These are phyloP conservation scores for Cephalopholis sonnerati DNA, from an alignment of 2,113 vertebrate species.

Conservation along the genomic window DNA sequence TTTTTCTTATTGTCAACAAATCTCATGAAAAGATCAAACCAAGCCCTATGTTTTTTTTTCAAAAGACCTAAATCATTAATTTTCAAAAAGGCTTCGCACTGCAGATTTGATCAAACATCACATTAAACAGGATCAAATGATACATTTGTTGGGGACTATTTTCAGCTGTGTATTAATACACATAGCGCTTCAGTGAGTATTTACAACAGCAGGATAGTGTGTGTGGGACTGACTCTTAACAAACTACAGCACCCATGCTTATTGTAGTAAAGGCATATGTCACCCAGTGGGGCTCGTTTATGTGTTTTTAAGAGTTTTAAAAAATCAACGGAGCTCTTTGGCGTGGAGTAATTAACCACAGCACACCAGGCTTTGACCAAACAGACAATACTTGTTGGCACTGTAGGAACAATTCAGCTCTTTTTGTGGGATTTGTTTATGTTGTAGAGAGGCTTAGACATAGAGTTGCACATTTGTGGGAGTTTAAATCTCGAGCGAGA, in stretches of 20 bases:
- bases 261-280: neutral
- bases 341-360: neutral
- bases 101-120: conserved; percentile 11
- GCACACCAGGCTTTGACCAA: neutral
- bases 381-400: too few relatives aligned
- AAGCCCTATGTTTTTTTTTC: neutral
- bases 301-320: neutral
- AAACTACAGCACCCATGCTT: neutral
- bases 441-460: too few relatives aligned
- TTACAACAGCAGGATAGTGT: neutral
- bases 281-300: neutral
- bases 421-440: neutral
- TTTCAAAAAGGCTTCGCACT: neutral
- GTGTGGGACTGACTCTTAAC: neutral
- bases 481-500: too few relatives aligned
- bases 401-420: too few relatives aligned
- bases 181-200: neutral
- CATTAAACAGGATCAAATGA: neutral
- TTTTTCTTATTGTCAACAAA: neutral
- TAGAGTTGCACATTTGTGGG: too few relatives aligned
- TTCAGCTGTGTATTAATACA: neutral
- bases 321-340: neutral
- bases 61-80: neutral
- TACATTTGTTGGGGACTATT: neutral
- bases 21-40: neutral